These are phyloP conservation scores for Andrena bicolor DNA, from an alignment of 2,888 invertebrate genomes.

Conservation along the genomic window DNA sequence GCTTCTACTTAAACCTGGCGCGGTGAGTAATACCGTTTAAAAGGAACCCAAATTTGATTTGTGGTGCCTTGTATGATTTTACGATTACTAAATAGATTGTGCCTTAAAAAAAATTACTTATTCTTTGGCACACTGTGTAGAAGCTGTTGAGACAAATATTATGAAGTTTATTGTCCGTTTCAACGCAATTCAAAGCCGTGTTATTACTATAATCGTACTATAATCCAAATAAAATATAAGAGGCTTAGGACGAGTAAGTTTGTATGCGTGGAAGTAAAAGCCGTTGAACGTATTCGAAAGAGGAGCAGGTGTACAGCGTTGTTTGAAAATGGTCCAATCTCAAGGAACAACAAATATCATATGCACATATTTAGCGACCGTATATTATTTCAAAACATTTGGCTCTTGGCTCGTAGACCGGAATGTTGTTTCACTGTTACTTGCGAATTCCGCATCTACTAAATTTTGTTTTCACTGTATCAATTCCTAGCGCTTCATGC, in stretches of 20 bases:
- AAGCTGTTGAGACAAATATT: too few relatives aligned
- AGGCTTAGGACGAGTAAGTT: constrained; percentile 65
- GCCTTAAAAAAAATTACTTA: too few relatives aligned
- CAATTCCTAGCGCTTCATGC: constrained; percentile 22
- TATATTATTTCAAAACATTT: constrained; percentile 78
- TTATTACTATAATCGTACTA: neutral
- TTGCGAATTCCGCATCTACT: constrained; percentile 43
- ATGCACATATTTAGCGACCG: constrained; percentile 78
- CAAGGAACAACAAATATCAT: constrained; percentile 73
- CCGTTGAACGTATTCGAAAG: constrained; percentile 63
- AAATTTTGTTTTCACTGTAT: constrained; percentile 54
- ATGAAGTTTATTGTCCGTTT: neutral
- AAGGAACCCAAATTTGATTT: neutral
- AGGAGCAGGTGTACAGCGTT: constrained; percentile 68
- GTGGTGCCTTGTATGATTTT: neutral
- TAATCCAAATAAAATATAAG: neutral
- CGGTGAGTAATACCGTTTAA: neutral
- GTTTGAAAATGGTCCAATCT: constrained; percentile 71
- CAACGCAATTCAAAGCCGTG: neutral
- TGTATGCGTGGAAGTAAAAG: constrained; percentile 70
- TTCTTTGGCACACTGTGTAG: too few relatives aligned
- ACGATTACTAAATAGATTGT: too few relatives aligned
- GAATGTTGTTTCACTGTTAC: constrained; percentile 62
- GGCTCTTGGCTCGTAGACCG: constrained; percentile 64
- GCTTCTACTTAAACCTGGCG: neutral